Percentiles rank a stretch among this genome's conserved stretches.
These are phyloP conservation scores for Dryas iulia DNA, from an alignment of 1,140 invertebrate genomes.

Conservation along the genomic window DNA sequence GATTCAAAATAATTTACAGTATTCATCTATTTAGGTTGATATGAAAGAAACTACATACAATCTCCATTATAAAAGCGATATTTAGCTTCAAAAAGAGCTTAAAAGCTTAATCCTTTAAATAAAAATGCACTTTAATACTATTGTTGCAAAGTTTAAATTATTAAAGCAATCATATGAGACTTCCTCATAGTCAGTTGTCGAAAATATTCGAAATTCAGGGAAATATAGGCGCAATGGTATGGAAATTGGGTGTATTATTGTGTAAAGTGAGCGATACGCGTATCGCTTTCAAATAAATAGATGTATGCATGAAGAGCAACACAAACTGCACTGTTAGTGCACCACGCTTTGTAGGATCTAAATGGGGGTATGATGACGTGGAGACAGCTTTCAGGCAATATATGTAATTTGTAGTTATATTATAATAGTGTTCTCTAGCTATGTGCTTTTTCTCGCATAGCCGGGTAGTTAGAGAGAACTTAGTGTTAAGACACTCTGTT, in stretches of 20 bases:
- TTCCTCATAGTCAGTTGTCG: slow-evolving; percentile 2
- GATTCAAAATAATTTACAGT: slow-evolving; percentile 27
- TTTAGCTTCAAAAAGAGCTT: not conserved
- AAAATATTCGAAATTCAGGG: slow-evolving; percentile 36
- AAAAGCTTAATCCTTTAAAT: not conserved
- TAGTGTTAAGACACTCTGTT: too few relatives aligned
- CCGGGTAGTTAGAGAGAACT: too few relatives aligned
- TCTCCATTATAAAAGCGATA: slow-evolving; percentile 29
- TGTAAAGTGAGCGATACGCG: slow-evolving; percentile 34
- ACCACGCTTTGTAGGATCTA: slow-evolving; percentile 64
- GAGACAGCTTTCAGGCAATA: slow-evolving; percentile 26
- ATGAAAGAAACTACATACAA: slow-evolving; percentile 53
- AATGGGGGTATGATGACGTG: slow-evolving; percentile 48
- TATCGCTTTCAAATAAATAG: slow-evolving; percentile 58
- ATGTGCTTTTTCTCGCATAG: too few relatives aligned
- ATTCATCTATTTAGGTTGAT: slow-evolving; percentile 38
- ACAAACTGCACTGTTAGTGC: slow-evolving; percentile 69
- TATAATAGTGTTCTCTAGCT: too few relatives aligned
- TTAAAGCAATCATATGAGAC: not conserved
- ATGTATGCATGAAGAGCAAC: slow-evolving; percentile 70
- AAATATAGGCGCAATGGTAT: slow-evolving; percentile 43
- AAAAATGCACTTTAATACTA: not conserved
- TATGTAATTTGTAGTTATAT: not conserved
- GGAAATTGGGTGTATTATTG: slow-evolving; percentile 54
- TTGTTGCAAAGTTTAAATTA: not conserved